These are phyloP conservation scores for Capromys pilorides DNA, from an alignment of 2,797 vertebrate genomes.

Conservation along the genomic window DNA sequence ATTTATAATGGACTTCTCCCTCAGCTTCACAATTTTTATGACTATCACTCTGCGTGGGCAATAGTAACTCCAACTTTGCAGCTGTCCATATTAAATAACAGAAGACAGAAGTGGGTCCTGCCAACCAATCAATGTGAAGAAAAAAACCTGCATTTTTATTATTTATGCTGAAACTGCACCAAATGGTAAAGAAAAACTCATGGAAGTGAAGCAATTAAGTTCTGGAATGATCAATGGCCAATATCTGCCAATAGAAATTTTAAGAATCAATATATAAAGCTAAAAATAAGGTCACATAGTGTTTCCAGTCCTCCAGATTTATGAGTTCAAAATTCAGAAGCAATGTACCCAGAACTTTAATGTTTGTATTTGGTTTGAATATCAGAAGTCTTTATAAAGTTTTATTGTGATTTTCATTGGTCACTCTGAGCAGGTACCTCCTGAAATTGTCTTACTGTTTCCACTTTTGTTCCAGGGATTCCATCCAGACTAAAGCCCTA, in stretches of 20 bases:
- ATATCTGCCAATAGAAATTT: not conserved
- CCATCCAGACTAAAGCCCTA: not conserved
- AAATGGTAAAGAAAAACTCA: not conserved
- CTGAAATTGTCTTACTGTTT: not conserved
- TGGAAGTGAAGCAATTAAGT: not conserved
- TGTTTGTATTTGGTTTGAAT: not conserved
- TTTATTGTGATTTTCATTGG: not conserved
- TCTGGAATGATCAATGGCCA: not conserved
- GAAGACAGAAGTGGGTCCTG: slow-evolving; percentile 32
- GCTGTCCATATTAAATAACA: slow-evolving; percentile 14
- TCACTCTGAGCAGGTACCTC: not conserved
- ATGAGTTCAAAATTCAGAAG: slow-evolving; percentile 32
- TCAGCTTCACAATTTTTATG: slow-evolving; percentile 23
- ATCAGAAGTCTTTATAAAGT: not conserved
- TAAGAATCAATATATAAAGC: slow-evolving; percentile 11
- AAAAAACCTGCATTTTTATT: not conserved
- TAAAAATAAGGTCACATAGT: not conserved
- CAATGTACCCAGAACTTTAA: not conserved
- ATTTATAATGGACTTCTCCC: not conserved
- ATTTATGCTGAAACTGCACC: not conserved
- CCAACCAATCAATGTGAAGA: slow-evolving; percentile 1
- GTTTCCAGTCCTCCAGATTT: not conserved
- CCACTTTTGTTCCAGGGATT: not conserved
- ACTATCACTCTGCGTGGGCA: not conserved
- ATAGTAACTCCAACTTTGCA: not conserved